Percentiles rank a stretch among this genome's conserved stretches.
Conservation (phyloP, 2,797 vertebrate species). For the Kryptolebias ocellatus region DNA sequence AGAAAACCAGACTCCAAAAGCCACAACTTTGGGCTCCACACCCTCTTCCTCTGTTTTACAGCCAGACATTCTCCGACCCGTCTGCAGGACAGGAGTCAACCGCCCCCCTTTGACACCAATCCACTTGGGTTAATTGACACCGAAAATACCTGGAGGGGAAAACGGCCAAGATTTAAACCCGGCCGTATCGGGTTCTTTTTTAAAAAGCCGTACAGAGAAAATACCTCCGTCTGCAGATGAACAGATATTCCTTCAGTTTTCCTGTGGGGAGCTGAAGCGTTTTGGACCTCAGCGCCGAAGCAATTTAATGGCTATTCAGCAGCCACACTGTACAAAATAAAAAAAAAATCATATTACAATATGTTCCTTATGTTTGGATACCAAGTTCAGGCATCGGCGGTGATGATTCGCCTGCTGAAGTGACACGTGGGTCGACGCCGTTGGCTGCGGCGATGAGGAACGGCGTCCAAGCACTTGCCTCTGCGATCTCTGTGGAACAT, state of each 20-base stretch:
- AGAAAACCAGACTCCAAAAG: slow-evolving; percentile 30
- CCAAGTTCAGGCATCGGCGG: slow-evolving; percentile 31
- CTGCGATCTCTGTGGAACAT: slow-evolving; percentile 25
- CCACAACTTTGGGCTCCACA: slow-evolving; percentile 49
- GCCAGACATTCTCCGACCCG: slow-evolving; percentile 60
- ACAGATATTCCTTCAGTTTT: slow-evolving; percentile 78
- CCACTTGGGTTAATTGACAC: slow-evolving; percentile 72
- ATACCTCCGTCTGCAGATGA: slow-evolving; percentile 57
- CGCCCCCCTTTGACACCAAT: slow-evolving; percentile 70
- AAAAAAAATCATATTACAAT: slow-evolving; percentile 65
- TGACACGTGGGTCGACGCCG: slow-evolving; percentile 30
- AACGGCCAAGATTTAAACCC: slow-evolving; percentile 58
- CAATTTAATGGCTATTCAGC: slow-evolving; percentile 65
- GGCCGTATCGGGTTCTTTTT: slow-evolving; percentile 56
- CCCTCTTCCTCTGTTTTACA: slow-evolving; percentile 56
- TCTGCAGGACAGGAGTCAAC: slow-evolving; percentile 65
- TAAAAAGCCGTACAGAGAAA: slow-evolving; percentile 58
- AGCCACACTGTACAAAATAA: slow-evolving; percentile 32
- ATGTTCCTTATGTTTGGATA: slow-evolving; percentile 63
- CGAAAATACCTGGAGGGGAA: slow-evolving; percentile 72
- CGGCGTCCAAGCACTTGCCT: slow-evolving; percentile 39
- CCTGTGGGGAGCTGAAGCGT: slow-evolving; percentile 81
- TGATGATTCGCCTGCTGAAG: slow-evolving; percentile 24
- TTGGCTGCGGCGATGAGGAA: slow-evolving; percentile 12
- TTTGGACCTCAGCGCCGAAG: slow-evolving; percentile 76